phyloP scores from a whole-genome alignment of 30 jellyfish, hydroid and myxozoan species.

The Hydra vulgaris region DNA sequence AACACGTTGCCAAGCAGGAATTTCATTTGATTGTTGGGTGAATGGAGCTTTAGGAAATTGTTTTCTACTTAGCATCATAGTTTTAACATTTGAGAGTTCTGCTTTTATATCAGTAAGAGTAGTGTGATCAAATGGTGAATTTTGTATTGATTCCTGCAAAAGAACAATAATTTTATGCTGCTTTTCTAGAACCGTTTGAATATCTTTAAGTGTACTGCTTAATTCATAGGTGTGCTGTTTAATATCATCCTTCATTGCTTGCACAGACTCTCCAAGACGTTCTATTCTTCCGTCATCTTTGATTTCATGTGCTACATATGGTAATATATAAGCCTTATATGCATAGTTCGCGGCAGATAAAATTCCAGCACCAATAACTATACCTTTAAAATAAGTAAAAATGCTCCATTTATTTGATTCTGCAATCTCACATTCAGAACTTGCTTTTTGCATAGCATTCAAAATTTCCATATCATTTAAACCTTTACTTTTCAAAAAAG shows the following conservation, averaged over 20 bases:
- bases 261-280: conserved; percentile 12
- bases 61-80: conserved; percentile 26
- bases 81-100: conserved; percentile 16
- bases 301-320: conserved; percentile 31
- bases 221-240: conserved; percentile 26
- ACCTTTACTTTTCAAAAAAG: conserved; percentile 18
- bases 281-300: conserved; percentile 31
- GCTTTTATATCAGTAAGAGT: conserved; percentile 9
- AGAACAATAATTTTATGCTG: conserved; percentile 9
- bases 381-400: conserved; percentile 13
- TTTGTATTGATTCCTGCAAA: background rate
- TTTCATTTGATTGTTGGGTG: conserved; percentile 1
- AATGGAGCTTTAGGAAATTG: conserved; percentile 28
- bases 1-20: conserved; percentile 30
- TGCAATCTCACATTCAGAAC: background rate
- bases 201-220: conserved; percentile 10
- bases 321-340: conserved; percentile 18
- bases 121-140: background rate
- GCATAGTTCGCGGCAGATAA: conserved; percentile 30
- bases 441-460: background rate
- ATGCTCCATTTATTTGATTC: conserved; percentile 4
- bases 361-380: conserved; percentile 24
- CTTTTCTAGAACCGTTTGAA: conserved; percentile 14
- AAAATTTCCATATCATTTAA: conserved; percentile 11
- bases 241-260: conserved; percentile 14